Base-by-base conservation (phyloP, 2,797 vertebrate genomes). In the Falco peregrinus region DNA sequence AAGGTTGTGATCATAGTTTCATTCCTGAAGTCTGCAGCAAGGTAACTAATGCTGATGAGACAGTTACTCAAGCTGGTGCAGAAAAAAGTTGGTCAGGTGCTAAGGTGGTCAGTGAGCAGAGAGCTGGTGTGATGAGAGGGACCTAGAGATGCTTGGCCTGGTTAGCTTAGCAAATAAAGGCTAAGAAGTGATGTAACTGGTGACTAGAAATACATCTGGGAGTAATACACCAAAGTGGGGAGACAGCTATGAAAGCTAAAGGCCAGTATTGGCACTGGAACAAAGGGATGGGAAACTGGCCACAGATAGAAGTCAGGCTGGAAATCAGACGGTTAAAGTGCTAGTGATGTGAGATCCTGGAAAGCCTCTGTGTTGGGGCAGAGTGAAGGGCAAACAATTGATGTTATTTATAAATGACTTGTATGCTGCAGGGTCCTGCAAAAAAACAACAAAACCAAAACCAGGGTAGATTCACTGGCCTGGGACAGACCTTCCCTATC, bases 241-340 rank as follows among this genome's bases (percentile, higher is more conserved):
- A 95, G 90, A 71, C 87, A 93, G 79, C 79, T 84, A 67, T 84
- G 71, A 93, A 74, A 92, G 86, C 61, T 54, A 59, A 87, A 84
- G 93, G 83, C 74, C 87, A 90, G 74, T 61, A 63, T 8, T 90
- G 90, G 93, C 90, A 67, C 41, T 39, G 74, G 90, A 93, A 93
- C 87, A 95, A 90, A 95, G 87, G 63, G n/a, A 20, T 61, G 69
- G 53, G 63, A 79, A 90, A 76, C 83, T 37, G 59, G 83, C 53
- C 87, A 76, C 83, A 61, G 87, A 95, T 19, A 75, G 75, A 41
- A 90, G 53, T 83, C 29, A 56, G 82, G 33, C 73, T 92, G 64
- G 90, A 57, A 93, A 67, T 95, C 69, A 80, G 83, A 65, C 1
- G 9, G 90, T 80, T 87, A 80, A 93, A 56, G 74, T 57, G 53